A percentile compares a stretch with the other conserved stretches of the same genome.
phyloP scores from a whole-genome alignment of 2,888 invertebrate genomes.

The Germaria angustata region DNA sequence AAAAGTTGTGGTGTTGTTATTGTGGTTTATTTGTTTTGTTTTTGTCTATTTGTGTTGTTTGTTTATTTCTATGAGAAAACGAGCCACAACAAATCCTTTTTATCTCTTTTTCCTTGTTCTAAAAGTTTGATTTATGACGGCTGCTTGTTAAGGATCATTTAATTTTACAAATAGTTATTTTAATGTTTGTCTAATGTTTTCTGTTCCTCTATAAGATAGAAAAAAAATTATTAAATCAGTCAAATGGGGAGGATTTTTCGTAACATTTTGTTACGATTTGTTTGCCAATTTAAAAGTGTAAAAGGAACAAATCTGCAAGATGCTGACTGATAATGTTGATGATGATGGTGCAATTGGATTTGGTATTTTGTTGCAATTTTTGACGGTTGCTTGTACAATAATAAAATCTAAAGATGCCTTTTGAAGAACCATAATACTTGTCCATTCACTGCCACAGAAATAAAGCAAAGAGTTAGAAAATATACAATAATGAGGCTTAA shows the following conservation, averaged over 20 bases:
- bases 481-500: no score
- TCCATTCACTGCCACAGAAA: no score
- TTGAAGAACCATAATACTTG: no score
- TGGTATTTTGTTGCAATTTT: no score
- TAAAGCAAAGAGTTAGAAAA: no score
- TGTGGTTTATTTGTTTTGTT: background rate
- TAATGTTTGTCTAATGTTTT: slow-evolving; percentile 10
- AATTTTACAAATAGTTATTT: slow-evolving; percentile 41
- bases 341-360: background rate
- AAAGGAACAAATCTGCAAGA: slow-evolving; percentile 19
- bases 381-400: no score
- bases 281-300: slow-evolving; percentile 9
- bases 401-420: no score
- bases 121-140: slow-evolving; percentile 51
- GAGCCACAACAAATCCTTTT: slow-evolving; percentile 49
- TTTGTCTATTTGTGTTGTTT: slow-evolving; percentile 19
- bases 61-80: slow-evolving; percentile 43
- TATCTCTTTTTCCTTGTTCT: slow-evolving; percentile 6
- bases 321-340: no score
- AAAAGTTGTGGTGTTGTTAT: background rate
- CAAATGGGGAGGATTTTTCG: background rate
- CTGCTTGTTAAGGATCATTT: slow-evolving; percentile 72
- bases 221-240: slow-evolving; percentile 4
- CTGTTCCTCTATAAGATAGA: background rate
- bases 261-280: slow-evolving; percentile 16